These are phyloP conservation scores for Zele albiditarsus DNA, from an alignment of 2,888 invertebrate genomes.

Conservation along the genomic window DNA sequence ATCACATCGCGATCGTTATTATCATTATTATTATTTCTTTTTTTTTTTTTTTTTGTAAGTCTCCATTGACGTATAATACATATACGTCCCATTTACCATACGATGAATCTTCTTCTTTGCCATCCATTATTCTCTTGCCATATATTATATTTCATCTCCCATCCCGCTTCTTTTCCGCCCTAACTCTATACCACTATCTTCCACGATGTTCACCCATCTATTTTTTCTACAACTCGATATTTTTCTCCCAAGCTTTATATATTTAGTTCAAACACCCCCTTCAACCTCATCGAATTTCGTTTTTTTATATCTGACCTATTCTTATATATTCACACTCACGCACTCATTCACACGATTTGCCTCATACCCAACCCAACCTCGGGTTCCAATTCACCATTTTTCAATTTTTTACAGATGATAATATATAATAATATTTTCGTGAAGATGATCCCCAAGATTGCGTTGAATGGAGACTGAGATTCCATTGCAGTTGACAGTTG, in stretches of 20 bases:
- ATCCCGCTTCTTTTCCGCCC: slow-evolving; percentile 12
- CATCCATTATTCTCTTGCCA: slow-evolving; percentile 25
- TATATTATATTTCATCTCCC: slow-evolving; percentile 22
- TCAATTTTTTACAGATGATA: not conserved
- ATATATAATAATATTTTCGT: slow-evolving; percentile 23
- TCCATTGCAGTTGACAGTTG: slow-evolving; percentile 61
- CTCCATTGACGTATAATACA: slow-evolving; percentile 14
- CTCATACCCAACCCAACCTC: slow-evolving; percentile 18
- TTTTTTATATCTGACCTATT: slow-evolving; percentile 37
- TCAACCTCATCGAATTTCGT: not conserved
- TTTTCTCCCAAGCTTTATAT: not conserved
- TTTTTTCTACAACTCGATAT: slow-evolving; percentile 23
- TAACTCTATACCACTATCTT: slow-evolving; percentile 23
- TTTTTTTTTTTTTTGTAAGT: not conserved
- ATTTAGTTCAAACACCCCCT: not conserved
- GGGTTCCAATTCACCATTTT: slow-evolving; percentile 10
- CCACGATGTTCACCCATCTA: slow-evolving; percentile 25
- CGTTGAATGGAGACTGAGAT: slow-evolving; percentile 48
- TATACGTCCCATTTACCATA: slow-evolving; percentile 37
- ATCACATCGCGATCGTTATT: slow-evolving; percentile 40
- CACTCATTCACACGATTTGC: slow-evolving; percentile 57
- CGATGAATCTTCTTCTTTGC: slow-evolving; percentile 40
- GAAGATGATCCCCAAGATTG: slow-evolving; percentile 42
- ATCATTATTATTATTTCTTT: not conserved
- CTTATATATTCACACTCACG: slow-evolving; percentile 59